Percentiles rank a stretch among this genome's conserved stretches.
Evolutionary conservation across 2,797 vertebrate genomes (phyloP).

Genomic region (Acrossocheilus wenchowensis): DNA sequence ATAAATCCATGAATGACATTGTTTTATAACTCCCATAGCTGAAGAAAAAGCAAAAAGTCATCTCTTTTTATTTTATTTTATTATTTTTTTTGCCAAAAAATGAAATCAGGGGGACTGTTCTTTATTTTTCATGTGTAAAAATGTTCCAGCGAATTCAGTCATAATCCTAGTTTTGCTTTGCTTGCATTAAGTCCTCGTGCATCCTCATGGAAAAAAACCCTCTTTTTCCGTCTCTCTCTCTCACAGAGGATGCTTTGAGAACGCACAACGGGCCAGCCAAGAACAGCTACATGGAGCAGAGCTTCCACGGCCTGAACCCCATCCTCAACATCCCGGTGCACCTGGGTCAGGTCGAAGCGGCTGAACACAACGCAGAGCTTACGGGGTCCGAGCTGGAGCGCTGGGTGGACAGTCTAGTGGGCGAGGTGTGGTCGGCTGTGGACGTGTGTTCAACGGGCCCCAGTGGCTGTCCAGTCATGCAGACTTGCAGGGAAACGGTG

Average conservation of each 20-base stretch:
- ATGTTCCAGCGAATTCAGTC: not conserved
- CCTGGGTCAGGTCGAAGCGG: conserved; percentile 85
- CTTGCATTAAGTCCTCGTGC: conserved; percentile 23
- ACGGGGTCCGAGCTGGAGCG: conserved; percentile 83
- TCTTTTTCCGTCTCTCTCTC: not conserved
- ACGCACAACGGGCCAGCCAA: conserved; percentile 89
- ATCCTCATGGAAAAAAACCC: not conserved
- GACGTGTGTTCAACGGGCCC: conserved; percentile 86
- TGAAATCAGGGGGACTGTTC: not conserved
- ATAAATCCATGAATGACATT: not conserved
- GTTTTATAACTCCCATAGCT: not conserved
- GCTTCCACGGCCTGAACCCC: conserved; percentile 95
- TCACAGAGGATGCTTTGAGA: conserved; percentile 87
- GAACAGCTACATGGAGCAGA: conserved; percentile 98
- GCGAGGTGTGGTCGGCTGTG: conserved; percentile 87
- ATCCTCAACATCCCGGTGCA: conserved; percentile 91
- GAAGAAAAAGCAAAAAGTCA: not conserved
- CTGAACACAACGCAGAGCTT: conserved; percentile 84
- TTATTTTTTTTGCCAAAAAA: not conserved
- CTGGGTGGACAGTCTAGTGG: conserved; percentile 90
- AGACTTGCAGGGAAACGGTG: conserved; percentile 88
- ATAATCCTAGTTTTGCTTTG: conserved; percentile 34
- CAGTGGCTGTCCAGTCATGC: conserved; percentile 89
- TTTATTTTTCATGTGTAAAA: not conserved
- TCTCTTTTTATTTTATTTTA: not conserved